These are phyloP conservation scores for Amyelois transitella DNA, from an alignment of 1,140 invertebrate genomes.

Conservation along the genomic window DNA sequence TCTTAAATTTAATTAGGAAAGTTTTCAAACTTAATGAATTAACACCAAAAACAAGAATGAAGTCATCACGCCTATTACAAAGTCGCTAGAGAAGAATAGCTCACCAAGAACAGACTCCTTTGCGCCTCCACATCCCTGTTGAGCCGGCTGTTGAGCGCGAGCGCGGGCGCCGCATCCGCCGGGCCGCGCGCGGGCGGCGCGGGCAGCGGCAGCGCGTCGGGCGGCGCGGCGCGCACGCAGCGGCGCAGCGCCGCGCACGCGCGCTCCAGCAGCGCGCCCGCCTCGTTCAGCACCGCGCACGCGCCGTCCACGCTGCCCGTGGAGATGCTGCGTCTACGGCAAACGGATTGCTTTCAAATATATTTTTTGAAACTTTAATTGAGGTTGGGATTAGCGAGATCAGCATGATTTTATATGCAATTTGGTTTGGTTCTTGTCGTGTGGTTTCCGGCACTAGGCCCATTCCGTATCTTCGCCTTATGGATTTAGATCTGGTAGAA, in stretches of 20 bases:
- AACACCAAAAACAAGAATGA: not conserved
- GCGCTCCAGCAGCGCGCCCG: conserved; percentile 90
- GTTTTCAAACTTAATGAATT: not conserved
- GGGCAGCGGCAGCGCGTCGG: conserved; percentile 89
- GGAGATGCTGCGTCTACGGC: conserved; percentile 82
- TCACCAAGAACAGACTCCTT: conserved; percentile 82
- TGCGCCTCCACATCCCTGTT: conserved; percentile 88
- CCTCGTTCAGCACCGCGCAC: conserved; percentile 97
- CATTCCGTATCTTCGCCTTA: no score
- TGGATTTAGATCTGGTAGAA: no score
- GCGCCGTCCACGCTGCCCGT: conserved; percentile 95
- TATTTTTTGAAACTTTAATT: no score
- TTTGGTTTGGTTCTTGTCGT: no score
- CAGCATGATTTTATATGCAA: no score
- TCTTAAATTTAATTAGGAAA: not conserved
- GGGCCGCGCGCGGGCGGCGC: conserved; percentile 80
- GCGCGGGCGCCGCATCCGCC: conserved; percentile 78
- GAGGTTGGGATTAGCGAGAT: no score
- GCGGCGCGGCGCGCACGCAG: conserved; percentile 86
- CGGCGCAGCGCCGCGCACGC: conserved; percentile 87
- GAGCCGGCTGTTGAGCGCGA: conserved; percentile 84
- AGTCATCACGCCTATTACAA: not conserved
- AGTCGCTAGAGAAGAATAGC: conserved; percentile 14
- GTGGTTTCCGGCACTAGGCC: no score
- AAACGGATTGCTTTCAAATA: not conserved